Evolutionary conservation across 1,140 invertebrate genomes (phyloP), one percentile per base, ranked within the genome.

Genomic region (Ceratina australensis): DNA sequence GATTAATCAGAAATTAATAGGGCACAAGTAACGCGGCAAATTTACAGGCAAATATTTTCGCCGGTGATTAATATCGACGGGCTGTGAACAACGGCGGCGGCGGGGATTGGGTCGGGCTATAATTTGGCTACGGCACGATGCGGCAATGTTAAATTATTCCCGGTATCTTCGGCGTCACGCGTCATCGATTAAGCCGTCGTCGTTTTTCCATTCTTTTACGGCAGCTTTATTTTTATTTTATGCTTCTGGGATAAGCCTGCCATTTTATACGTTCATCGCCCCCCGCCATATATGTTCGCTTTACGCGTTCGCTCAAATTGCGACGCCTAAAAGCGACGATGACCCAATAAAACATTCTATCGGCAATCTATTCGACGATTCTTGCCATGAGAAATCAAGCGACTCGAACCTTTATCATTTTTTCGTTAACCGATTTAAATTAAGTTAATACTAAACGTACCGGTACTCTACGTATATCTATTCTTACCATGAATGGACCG

Each of bases 1-100:
- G 54, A 75, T 75, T 75, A 68, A 75, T 75, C 72, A 59, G 64
- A 49, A 68, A 75, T 68, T 75, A 75, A 75, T 75, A 68, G 72
- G 54, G 64, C 52, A 66, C 72, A 49, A 68, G 33, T 75, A 75
- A 75, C 72, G 64, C 54, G 72, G 64, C 22, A 68, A 75, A 75
- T 75, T 75, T 75, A 67, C 61, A 67, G 33, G 72, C 52, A 75
- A 75, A 75, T 75, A 56, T 75, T 75, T 75, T 67, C 72, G 15
- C 49, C 12, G 63, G 63, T 67, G 64, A 75, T 75, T 75, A 75
- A 75, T 68, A 75, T 68, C 49, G 52, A 15, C 13, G 5, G 8
- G 18, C 42, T 33, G 15, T n/a, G n/a, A n/a, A n/a, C 33, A 67
- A 59, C 42, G 22, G 28, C 24, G 49, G 60, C 8, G 61, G 22